Conservation (phyloP, 2,888 invertebrate species). For the Xestoiulus laeticollis region DNA sequence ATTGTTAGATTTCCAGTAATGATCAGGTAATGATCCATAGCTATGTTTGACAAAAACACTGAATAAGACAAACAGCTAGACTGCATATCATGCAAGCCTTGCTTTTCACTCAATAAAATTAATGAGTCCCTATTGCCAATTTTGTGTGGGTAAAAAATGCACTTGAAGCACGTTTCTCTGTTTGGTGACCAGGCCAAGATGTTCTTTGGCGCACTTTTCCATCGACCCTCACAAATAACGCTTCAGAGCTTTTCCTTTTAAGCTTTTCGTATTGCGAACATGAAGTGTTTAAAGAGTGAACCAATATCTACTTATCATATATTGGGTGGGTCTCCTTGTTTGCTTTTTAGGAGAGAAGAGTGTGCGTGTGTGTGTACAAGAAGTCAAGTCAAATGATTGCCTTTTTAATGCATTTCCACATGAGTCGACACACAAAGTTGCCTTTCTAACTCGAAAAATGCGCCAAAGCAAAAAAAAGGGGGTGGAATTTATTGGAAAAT, state of each 20-base stretch:
- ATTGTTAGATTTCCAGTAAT: too few species aligned
- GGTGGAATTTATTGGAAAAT: slow-evolving; percentile 37
- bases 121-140: too few species aligned
- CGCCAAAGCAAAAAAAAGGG: not conserved
- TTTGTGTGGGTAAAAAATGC: too few species aligned
- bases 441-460: slow-evolving; percentile 11
- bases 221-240: not conserved
- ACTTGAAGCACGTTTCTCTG: not conserved
- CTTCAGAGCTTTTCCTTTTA: slow-evolving; percentile 17
- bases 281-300: slow-evolving; percentile 29
- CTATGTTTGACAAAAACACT: too few species aligned
- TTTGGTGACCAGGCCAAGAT: not conserved
- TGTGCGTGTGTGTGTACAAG: slow-evolving; percentile 23
- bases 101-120: too few species aligned
- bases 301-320: slow-evolving; percentile 37
- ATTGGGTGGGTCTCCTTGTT: slow-evolving; percentile 37
- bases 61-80: too few species aligned
- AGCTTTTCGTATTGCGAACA: slow-evolving; percentile 23
- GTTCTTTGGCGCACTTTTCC: not conserved
- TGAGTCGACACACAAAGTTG: slow-evolving; percentile 32
- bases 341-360: slow-evolving; percentile 34
- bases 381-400: slow-evolving; percentile 34
- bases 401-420: slow-evolving; percentile 37
- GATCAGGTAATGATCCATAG: too few species aligned
- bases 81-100: too few species aligned